A percentile compares a stretch with the other conserved stretches of the same genome.
Conservation (phyloP, 2,888 invertebrate species). For the Herminia tarsipennalis region DNA sequence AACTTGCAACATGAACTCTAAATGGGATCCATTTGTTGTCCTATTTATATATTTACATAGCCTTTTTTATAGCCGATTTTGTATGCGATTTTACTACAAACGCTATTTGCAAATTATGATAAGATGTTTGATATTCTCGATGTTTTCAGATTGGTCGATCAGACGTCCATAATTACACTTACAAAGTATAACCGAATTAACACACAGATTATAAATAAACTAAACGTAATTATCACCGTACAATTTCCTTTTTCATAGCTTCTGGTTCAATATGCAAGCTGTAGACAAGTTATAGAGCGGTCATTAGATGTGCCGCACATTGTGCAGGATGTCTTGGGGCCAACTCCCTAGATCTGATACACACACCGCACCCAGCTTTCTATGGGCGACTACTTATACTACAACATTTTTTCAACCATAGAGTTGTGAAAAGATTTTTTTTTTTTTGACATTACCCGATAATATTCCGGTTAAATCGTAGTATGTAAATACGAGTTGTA, state of each 20-base stretch:
- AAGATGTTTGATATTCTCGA: too few relatives aligned
- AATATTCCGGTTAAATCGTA: too few relatives aligned
- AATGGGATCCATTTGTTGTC: too few relatives aligned
- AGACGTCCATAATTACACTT: too few relatives aligned
- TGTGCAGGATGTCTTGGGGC: slow-evolving; percentile 76
- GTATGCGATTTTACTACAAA: too few relatives aligned
- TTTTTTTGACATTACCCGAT: neutral
- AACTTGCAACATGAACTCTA: too few relatives aligned
- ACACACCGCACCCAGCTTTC: slow-evolving; percentile 70
- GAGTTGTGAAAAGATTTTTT: too few relatives aligned
- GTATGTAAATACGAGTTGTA: too few relatives aligned
- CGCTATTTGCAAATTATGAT: too few relatives aligned
- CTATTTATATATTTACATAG: too few relatives aligned
- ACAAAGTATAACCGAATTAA: neutral
- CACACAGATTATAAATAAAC: slow-evolving; percentile 25
- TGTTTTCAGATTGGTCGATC: too few relatives aligned
- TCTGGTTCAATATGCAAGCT: slow-evolving; percentile 49
- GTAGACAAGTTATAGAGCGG: slow-evolving; percentile 39
- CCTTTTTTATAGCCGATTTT: too few relatives aligned
- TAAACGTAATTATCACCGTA: slow-evolving; percentile 23
- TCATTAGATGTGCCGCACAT: slow-evolving; percentile 71
- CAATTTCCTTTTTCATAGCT: slow-evolving; percentile 43
- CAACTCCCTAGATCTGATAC: slow-evolving; percentile 64
- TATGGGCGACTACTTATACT: slow-evolving; percentile 56
- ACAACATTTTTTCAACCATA: neutral